Percentiles rank a stretch among this genome's conserved stretches.
phyloP scores from a whole-genome alignment of 2,113 vertebrate genomes.

The Macquaria ambigua region DNA sequence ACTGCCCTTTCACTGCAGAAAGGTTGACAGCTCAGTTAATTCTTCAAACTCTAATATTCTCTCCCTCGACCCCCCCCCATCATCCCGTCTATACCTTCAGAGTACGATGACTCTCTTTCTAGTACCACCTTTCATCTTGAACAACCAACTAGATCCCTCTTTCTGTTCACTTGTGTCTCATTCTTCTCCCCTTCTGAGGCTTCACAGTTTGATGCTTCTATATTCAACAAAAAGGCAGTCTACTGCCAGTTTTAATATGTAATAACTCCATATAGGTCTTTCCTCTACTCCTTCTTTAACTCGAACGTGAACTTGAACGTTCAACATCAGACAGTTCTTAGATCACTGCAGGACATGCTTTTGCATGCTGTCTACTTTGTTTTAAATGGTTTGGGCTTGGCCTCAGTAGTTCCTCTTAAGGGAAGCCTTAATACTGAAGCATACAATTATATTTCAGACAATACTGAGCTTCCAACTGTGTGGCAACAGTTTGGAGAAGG shows the following conservation, averaged over 20 bases:
- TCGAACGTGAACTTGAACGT: slow-evolving; percentile 14
- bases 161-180: not conserved
- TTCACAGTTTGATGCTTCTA: not conserved
- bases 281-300: not conserved
- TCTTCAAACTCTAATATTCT: not conserved
- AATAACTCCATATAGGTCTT: slow-evolving; percentile 1
- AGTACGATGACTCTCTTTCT: not conserved
- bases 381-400: not conserved
- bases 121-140: not conserved
- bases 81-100: not conserved
- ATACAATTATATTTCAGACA: not conserved
- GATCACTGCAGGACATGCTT: slow-evolving; percentile 1
- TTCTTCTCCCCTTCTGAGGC: not conserved
- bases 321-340: slow-evolving; percentile 7
- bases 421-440: not conserved
- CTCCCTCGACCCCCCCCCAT: not conserved
- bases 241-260: slow-evolving; percentile 16
- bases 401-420: not conserved
- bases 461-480: not conserved
- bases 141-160: not conserved
- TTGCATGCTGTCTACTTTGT: not conserved
- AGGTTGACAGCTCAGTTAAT: not conserved
- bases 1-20: not conserved
- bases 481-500: not conserved
- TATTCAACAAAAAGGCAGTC: not conserved